Evolutionary conservation across 2,888 invertebrate genomes (phyloP), one percentile per base, ranked within the genome.

Genomic region (Noctuana brunneofusca): DNA sequence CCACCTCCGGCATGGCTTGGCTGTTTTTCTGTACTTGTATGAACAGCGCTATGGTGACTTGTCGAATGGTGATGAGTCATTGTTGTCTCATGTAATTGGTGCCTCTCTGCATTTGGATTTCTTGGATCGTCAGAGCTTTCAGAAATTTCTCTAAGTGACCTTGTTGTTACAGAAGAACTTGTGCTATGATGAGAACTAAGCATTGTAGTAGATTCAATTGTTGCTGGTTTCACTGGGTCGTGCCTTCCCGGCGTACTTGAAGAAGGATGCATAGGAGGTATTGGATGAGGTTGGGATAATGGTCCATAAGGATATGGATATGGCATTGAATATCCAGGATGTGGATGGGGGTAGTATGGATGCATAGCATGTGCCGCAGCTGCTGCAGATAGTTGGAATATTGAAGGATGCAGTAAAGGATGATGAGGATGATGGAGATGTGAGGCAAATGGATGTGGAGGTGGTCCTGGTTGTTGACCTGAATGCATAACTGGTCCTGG

Each of bases 371-470:
- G 93, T 52, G 92, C 93, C 62, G 94, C 94, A 64, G 94, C 94
- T 49, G 94, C 94, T 49, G 94, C 94, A 63, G 95, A 93, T 24
- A 91, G 71, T 74, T 91, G 90, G 62, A 90, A 89, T 65, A 95
- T 89, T 2, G 94, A 93, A 27, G 94, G 94, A 75, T 94, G 95
- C 77, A 95, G 93, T 53, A 95, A 81, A 0, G 93, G 93, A 79
- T 95, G 96, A 76, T 95, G 96, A 16, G 96, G 94, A 72, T 96
- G 96, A 72, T 95, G 95, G 80, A 95, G 92, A 50, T 93, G 93
- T 0, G 94, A 93, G 66, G 94, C 93, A 83, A 95, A 94, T 14
- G 95, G 93, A 83, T 93, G 94, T 54, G 94, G 93, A 73, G 93
- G 93, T 74, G 94, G 94, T 66, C 95, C 95, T 50, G 94, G 94